Percentiles rank a stretch among this genome's conserved stretches.
These are phyloP conservation scores for Limnephilus marmoratus DNA, from an alignment of 2,888 invertebrate species.

Conservation along the genomic window DNA sequence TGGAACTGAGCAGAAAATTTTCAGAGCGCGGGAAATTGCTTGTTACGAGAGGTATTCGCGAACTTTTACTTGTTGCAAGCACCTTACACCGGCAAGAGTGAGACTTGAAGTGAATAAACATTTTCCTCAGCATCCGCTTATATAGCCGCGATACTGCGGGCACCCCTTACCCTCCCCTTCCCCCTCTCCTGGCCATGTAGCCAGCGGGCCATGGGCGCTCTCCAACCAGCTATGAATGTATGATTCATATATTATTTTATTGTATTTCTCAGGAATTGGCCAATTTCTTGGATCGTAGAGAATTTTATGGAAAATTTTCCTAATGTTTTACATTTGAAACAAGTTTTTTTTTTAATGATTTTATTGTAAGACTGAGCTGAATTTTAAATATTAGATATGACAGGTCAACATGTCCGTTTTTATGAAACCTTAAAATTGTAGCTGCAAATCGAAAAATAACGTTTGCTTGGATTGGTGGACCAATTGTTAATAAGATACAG, in stretches of 20 bases:
- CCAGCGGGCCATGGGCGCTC: neutral
- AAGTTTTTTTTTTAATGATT: neutral
- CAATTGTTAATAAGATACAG: too few relatives aligned
- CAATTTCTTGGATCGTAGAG: neutral
- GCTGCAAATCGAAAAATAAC: too few relatives aligned
- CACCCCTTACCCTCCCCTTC: neutral
- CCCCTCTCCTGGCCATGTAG: neutral
- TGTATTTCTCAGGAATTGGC: neutral
- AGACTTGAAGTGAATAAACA: constrained; percentile 33
- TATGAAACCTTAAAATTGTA: too few relatives aligned
- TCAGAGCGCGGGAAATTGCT: constrained; percentile 10
- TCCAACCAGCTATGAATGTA: neutral
- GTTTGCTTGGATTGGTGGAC: too few relatives aligned
- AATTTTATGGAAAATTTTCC: neutral
- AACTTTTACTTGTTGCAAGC: neutral
- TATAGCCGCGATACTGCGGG: constrained; percentile 42
- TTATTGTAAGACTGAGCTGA: too few relatives aligned
- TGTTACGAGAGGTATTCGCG: neutral
- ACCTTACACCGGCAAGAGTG: neutral
- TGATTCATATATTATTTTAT: neutral
- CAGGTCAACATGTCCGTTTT: neutral
- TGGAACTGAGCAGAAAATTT: neutral
- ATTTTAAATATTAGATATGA: neutral
- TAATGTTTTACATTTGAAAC: neutral
- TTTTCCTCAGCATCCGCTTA: constrained; percentile 44